Evolutionary conservation across 2,113 vertebrate genomes (phyloP).

Genomic region (Bufo gargarizans): DNA sequence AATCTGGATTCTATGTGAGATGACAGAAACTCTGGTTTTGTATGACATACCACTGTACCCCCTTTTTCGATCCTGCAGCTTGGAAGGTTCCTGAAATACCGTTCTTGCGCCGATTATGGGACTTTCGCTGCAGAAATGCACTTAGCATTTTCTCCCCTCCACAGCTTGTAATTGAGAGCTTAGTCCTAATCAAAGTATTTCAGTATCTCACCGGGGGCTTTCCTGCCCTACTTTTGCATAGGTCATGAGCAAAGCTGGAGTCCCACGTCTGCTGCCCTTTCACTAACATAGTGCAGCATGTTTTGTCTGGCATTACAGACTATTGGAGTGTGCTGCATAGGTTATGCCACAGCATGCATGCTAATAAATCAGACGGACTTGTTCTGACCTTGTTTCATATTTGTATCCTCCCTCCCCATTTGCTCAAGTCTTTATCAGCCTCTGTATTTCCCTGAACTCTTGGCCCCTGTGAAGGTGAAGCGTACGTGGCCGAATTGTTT

Average conservation of each 20-base stretch:
- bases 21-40: background rate
- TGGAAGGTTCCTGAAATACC: background rate
- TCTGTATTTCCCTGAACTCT: background rate
- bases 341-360: constrained; percentile 20
- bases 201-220: constrained; percentile 33
- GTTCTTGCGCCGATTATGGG: background rate
- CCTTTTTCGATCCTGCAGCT: background rate
- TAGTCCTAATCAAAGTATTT: constrained; percentile 39
- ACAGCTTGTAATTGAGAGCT: constrained; percentile 39
- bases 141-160: constrained; percentile 23
- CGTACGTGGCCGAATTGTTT: background rate
- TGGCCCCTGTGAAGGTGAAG: constrained; percentile 12
- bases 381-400: constrained; percentile 32
- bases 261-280: constrained; percentile 53
- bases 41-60: background rate
- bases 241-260: constrained; percentile 48
- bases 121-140: background rate
- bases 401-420: background rate
- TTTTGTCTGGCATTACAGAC: constrained; percentile 46
- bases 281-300: constrained; percentile 29
- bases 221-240: constrained; percentile 40
- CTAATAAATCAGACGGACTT: constrained; percentile 31
- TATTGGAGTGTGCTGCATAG: constrained; percentile 9
- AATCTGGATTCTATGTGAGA: background rate
- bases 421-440: constrained; percentile 12